Evolutionary conservation across 2,113 vertebrate genomes (phyloP).

Genomic region (Entomyzon cyanotis): DNA sequence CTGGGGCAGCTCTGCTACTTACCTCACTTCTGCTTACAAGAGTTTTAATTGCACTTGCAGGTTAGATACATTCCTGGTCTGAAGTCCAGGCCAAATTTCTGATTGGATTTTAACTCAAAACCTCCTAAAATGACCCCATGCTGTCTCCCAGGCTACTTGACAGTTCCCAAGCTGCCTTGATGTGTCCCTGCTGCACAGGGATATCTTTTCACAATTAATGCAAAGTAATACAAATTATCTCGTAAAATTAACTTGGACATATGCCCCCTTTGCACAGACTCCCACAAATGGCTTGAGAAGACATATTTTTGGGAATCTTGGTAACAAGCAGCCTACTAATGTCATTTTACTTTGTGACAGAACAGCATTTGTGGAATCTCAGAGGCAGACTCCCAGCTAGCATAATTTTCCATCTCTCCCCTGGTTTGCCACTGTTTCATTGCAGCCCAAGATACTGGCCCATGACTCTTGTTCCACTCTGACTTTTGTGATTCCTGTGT

Average conservation of each 20-base stretch:
- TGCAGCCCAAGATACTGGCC: not conserved
- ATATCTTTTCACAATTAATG: not conserved
- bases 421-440: conserved; percentile 1
- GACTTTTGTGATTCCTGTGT: not conserved
- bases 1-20: not conserved
- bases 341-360: not conserved
- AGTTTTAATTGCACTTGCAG: not conserved
- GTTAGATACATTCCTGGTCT: not conserved
- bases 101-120: not conserved
- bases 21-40: not conserved
- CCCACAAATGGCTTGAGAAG: not conserved
- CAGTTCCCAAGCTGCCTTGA: not conserved
- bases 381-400: not conserved
- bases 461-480: not conserved
- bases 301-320: not conserved
- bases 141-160: not conserved
- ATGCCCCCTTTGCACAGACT: not conserved
- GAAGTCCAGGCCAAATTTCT: not conserved
- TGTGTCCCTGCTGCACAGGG: not conserved
- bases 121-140: not conserved
- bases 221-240: not conserved
- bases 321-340: not conserved
- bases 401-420: not conserved
- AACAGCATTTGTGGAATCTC: not conserved
- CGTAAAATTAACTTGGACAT: not conserved